Evolutionary conservation across 2,797 vertebrate species (phyloP).

Genomic region (Margarornis squamiger): DNA sequence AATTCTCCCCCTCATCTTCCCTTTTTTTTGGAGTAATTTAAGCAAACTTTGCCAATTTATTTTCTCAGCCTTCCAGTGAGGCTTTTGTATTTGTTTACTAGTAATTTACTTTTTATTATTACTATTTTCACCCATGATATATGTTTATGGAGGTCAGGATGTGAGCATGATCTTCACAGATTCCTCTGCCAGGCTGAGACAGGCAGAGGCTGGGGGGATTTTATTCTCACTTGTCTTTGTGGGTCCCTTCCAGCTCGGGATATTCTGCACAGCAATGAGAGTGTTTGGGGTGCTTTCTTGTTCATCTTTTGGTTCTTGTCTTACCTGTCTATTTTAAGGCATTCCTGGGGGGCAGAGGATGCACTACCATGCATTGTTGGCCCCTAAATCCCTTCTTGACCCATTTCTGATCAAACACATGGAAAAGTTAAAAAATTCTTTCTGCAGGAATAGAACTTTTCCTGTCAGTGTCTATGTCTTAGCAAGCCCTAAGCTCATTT

Average conservation of each 20-base stretch:
- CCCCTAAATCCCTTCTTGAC: not conserved
- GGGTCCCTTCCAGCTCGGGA: not conserved
- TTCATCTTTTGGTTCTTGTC: not conserved
- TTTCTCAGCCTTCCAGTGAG: not conserved
- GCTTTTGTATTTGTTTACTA: not conserved
- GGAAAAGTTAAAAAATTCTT: not conserved
- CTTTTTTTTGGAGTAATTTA: not conserved
- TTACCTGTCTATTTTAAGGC: not conserved
- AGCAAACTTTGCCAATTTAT: not conserved
- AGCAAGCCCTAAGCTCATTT: not conserved
- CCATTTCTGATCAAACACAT: not conserved
- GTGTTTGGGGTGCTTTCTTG: not conserved
- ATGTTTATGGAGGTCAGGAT: not conserved
- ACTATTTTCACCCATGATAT: not conserved
- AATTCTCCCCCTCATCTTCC: not conserved
- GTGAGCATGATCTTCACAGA: not conserved
- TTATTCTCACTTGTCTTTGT: not conserved
- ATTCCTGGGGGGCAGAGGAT: not conserved
- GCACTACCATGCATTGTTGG: accelerated
- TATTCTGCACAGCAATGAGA: not conserved
- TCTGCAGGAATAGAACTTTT: not conserved
- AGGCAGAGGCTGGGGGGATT: not conserved
- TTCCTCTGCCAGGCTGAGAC: not conserved
- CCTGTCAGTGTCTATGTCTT: not conserved
- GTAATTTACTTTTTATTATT: not conserved